Evolutionary conservation across 2,797 vertebrate species (phyloP).

Genomic region (Phoebastria nigripes): DNA sequence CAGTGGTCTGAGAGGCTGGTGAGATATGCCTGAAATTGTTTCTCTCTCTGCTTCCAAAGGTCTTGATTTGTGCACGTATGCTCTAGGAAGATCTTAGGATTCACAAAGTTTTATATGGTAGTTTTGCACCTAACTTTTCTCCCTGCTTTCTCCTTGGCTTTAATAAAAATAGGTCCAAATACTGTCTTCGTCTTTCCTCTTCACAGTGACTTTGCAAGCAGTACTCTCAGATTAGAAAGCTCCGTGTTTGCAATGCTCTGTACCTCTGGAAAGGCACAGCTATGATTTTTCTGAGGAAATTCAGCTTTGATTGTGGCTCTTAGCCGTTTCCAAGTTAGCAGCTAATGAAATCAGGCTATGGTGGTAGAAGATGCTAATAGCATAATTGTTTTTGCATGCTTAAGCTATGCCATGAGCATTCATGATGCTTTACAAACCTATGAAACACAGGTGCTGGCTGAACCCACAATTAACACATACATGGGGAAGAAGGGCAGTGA

Average conservation of each 20-base stretch:
- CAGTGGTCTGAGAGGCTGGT: neutral
- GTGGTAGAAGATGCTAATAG: neutral
- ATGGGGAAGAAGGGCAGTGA: neutral
- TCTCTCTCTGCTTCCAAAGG: neutral
- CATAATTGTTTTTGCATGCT: neutral
- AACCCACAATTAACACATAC: neutral
- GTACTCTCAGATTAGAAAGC: neutral
- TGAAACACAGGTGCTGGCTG: neutral
- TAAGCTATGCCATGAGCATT: neutral
- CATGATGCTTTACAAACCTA: neutral
- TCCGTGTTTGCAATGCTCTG: neutral
- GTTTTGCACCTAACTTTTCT: neutral
- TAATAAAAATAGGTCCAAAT: neutral
- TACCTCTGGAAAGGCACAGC: neutral
- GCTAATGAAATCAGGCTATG: neutral
- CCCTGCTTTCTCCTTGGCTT: neutral
- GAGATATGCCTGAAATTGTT: neutral
- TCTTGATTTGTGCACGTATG: neutral
- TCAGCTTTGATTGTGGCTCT: neutral
- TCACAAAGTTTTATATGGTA: neutral
- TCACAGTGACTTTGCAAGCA: neutral
- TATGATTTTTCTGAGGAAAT: neutral
- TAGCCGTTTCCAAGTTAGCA: neutral
- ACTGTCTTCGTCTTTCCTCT: neutral
- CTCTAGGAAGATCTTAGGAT: neutral